Evolutionary conservation across 2,888 invertebrate genomes (phyloP), one percentile per base, ranked within the genome.

Genomic region (Seladonia tumulorum): DNA sequence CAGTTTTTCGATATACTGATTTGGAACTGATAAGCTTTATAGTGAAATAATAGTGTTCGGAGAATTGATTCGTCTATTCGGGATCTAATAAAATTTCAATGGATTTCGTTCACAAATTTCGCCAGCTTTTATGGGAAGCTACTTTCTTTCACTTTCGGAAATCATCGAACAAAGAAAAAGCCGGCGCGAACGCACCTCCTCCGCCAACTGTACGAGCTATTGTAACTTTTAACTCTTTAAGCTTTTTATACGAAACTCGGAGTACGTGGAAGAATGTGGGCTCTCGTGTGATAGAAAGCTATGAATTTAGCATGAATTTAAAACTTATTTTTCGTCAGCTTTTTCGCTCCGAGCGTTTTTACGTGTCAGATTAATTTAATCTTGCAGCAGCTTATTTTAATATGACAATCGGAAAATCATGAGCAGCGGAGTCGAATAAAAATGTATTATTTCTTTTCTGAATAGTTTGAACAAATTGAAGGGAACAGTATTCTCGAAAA

Each of bases 221-320:
- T 66, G 35, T 66, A 66, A 66, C 66, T 66, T 39, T 35, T 35
- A 39, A 39, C 66, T 66, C 66, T 66, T 66, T 66, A 66, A 66
- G 66, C 66, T 66, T 66, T 66, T 66, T 39, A 39, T 35, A 66
- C 66, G 66, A 39, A 66, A 66, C 66, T 66, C 39, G 18, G 10
- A 35, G 66, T 22, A 35, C 22, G 39, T 22, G 10, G 22, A 66
- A 35, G 66, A 66, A 39, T 66, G 3, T 22, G 39, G 10, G 39
- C 39, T 39, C 66, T 66, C 10, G 66, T 18, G 18, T 39, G 66
- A 66, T 66, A 35, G 10, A 16, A 29, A 18, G 39, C 39, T 22
- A 22, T 22, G 66, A 66, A 66, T 66, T 18, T 35, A 35, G 35
- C 35, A 29, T 16, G 29, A 66, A 66, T 66, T 35, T 39, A 29